Evolutionary conservation across 2,888 invertebrate species (phyloP).

Genomic region (Seira sanloemensis): DNA sequence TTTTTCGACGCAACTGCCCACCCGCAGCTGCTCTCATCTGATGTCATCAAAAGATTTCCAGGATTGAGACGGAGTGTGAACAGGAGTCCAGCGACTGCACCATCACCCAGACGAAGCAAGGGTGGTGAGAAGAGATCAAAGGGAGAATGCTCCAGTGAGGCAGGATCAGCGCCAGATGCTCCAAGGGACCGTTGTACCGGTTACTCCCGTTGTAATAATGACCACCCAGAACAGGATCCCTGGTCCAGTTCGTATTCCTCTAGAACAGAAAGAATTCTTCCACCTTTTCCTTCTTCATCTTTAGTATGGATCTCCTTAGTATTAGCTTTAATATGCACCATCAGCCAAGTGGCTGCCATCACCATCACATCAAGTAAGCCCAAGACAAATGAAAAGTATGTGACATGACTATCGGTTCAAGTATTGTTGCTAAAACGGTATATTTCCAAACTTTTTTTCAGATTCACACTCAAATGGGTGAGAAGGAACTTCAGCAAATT

Average conservation of each 20-base stretch:
- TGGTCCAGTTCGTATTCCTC: constrained; percentile 28
- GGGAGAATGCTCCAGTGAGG: neutral
- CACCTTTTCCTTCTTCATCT: constrained; percentile 55
- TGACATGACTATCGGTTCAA: neutral
- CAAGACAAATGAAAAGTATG: neutral
- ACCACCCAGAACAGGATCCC: neutral
- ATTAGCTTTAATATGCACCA: constrained; percentile 67
- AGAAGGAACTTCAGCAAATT: constrained; percentile 78
- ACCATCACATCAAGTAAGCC: constrained; percentile 72
- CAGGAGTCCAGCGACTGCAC: constrained; percentile 26
- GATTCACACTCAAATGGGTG: constrained; percentile 93
- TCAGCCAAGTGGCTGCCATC: constrained; percentile 70
- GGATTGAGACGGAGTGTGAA: constrained; percentile 29
- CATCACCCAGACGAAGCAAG: neutral
- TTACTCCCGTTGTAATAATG: constrained; percentile 20
- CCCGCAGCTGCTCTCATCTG: constrained; percentile 42
- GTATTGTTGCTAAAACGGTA: neutral
- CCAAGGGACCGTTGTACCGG: neutral
- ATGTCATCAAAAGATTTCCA: constrained; percentile 28
- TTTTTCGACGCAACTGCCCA: constrained; percentile 69
- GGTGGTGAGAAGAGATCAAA: neutral
- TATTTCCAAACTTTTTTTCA: constrained; percentile 77
- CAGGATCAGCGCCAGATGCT: neutral
- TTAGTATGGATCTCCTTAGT: constrained; percentile 73
- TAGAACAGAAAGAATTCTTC: constrained; percentile 22